Base-by-base conservation (phyloP, 2,113 vertebrate genomes). In the Mystacornis crossleyi region DNA sequence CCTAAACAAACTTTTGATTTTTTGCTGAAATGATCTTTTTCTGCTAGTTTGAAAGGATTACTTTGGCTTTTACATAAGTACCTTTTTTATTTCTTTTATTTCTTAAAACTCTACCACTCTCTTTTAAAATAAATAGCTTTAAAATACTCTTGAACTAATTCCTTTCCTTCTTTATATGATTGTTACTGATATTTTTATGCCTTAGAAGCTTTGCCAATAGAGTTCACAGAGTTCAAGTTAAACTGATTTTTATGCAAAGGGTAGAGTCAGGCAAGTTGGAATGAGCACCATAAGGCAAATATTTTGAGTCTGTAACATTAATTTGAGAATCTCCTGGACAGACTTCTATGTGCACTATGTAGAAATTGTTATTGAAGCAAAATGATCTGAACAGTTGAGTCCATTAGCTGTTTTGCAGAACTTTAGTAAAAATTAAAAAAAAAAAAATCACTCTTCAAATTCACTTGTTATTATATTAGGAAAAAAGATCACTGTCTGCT, bases 401-500 rank as follows among this genome's bases (percentile, higher is more conserved):
- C 43, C 43, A 71, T 92, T 70, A 77, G 9, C 12, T 93, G 28
- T 90, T 93, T 91, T 81, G 34, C 62, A 95, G 40, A 66, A 92
- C 74, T 90, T 94, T 73, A 96, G 31, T 66, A 94, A 95, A 97
- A 95, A 28, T 24, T 19, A 3, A 9, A 31, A 64, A 87, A 64
- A 87, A 54, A 61, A 81, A 91, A 94, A 54, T 42, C 58, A 80
- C 69, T 81, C 86, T 88, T 92, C 61, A 74, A 66, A 85, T 94
- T 96, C 40, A 90, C 95, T 88, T 95, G 38, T 85, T 93, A 95
- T 95, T 86, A 64, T 89, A 96, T 95, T 96, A 38, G 90, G 88
- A 75, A 53, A 91, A 96, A 97, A 97, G 77, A 97, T 97, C 95
- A 93, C 80, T 96, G n/a, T 93, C 94, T 93, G 85, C 91, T 97